Evolutionary conservation across 2,113 vertebrate genomes (phyloP).

Genomic region (Zeus faber): DNA sequence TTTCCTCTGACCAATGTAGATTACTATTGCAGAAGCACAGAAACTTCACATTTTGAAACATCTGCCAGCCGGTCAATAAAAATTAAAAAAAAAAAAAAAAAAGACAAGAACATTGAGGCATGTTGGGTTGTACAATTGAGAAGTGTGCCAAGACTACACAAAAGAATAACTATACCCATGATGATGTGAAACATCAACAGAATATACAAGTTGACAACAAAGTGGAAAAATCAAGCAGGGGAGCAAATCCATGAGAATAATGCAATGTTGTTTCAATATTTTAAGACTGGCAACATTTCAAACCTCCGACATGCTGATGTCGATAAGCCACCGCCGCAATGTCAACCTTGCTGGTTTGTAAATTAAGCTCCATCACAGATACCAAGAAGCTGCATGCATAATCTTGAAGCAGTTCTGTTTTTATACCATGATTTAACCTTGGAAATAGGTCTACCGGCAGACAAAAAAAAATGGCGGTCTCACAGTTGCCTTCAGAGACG

Average conservation of each 20-base stretch:
- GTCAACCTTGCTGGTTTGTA: too few species aligned
- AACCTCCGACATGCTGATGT: too few species aligned
- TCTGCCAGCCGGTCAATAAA: slow-evolving; percentile 33
- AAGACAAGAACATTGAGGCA: slow-evolving; percentile 12
- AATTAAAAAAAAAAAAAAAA: slow-evolving; percentile 40
- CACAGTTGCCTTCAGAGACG: slow-evolving; percentile 8
- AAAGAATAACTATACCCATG: neutral
- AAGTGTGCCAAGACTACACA: neutral
- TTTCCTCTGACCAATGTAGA: slow-evolving; percentile 35
- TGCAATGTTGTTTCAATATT: too few species aligned
- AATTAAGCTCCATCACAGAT: too few species aligned
- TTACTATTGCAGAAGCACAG: slow-evolving; percentile 44
- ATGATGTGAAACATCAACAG: neutral
- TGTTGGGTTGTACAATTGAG: neutral
- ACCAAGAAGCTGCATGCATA: slow-evolving; percentile 37
- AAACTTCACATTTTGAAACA: slow-evolving; percentile 59
- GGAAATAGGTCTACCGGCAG: too few species aligned
- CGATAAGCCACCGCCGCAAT: too few species aligned
- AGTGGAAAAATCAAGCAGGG: too few species aligned
- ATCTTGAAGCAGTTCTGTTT: slow-evolving; percentile 19
- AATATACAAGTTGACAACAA: too few species aligned
- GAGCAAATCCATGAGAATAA: too few species aligned
- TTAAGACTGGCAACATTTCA: too few species aligned
- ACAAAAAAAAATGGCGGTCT: too few species aligned
- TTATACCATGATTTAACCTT: too few species aligned